Percentiles rank a stretch among this genome's conserved stretches.
Evolutionary conservation across 2,888 invertebrate species (phyloP).

Genomic region (Exephanes ischioxanthus): DNA sequence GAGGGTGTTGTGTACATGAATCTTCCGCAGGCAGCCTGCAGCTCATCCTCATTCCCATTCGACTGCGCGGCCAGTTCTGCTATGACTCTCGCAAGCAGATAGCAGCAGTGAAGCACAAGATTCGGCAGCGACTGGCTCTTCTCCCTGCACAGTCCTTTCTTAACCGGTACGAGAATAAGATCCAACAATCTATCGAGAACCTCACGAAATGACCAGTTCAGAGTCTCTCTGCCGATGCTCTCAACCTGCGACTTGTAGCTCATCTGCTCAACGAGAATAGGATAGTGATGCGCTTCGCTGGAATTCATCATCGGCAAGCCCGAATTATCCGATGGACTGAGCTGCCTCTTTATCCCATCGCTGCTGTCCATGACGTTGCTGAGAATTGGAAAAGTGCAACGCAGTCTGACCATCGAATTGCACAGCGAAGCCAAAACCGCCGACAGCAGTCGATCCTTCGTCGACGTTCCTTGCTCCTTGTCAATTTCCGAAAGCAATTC

Average conservation of each 20-base stretch:
- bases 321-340: conserved; percentile 90
- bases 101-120: conserved; percentile 90
- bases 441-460: conserved; percentile 89
- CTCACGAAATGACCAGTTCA: conserved; percentile 91
- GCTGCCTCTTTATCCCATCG: conserved; percentile 86
- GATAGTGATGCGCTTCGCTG: conserved; percentile 90
- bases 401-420: conserved; percentile 90
- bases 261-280: conserved; percentile 92
- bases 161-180: conserved; percentile 93
- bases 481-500: conserved; percentile 91
- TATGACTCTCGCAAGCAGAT: conserved; percentile 92
- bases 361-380: conserved; percentile 85
- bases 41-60: conserved; percentile 91
- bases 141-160: conserved; percentile 86
- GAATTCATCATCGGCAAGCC: conserved; percentile 89
- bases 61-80: conserved; percentile 95
- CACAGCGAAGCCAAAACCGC: conserved; percentile 95
- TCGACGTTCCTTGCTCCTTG: conserved; percentile 86
- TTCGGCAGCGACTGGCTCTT: conserved; percentile 87
- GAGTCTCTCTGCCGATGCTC: conserved; percentile 79
- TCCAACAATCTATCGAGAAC: conserved; percentile 93
- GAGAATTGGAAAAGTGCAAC: conserved; percentile 91
- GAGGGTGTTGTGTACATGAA: conserved; percentile 94
- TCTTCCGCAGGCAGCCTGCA: conserved; percentile 90
- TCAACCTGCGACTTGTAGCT: conserved; percentile 88